Conservation (phyloP, 53 echinoderm and acorn worm species). For the Pentamera pediparva region DNA sequence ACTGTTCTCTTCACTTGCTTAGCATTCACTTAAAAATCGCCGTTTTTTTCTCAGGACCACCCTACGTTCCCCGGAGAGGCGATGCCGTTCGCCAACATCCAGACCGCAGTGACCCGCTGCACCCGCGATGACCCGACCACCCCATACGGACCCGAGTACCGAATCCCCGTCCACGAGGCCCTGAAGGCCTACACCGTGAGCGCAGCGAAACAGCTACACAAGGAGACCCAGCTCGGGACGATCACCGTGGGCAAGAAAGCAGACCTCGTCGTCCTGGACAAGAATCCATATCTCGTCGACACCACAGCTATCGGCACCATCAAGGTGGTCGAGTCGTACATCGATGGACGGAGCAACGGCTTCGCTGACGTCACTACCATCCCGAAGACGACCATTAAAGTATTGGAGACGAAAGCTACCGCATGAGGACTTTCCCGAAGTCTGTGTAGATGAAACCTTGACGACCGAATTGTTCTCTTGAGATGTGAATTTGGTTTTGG, state of each 20-base stretch:
- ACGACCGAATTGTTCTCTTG: too few species aligned
- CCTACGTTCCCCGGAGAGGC: slow-evolving; percentile 51
- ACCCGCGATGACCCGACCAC: slow-evolving; percentile 36
- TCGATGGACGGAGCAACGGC: slow-evolving; percentile 45
- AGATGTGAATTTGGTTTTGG: too few species aligned
- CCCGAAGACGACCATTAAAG: not conserved
- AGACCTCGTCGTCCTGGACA: slow-evolving; percentile 11
- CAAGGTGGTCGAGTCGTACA: slow-evolving; percentile 34
- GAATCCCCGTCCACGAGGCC: slow-evolving; percentile 49
- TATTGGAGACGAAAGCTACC: not conserved
- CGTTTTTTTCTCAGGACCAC: slow-evolving; percentile 41
- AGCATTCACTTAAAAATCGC: too few species aligned
- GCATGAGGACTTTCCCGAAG: too few species aligned
- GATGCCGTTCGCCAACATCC: slow-evolving; percentile 38
- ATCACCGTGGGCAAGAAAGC: slow-evolving; percentile 51
- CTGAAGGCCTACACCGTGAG: slow-evolving; percentile 50
- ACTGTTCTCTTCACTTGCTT: too few species aligned
- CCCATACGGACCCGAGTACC: slow-evolving; percentile 42
- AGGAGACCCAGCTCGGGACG: slow-evolving; percentile 37
- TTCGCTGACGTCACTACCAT: not conserved
- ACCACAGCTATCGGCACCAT: slow-evolving; percentile 7
- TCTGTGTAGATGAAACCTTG: too few species aligned
- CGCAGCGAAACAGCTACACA: slow-evolving; percentile 44
- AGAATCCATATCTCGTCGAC: slow-evolving; percentile 29
- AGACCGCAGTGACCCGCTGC: slow-evolving; percentile 44